Percentiles rank a stretch among this genome's conserved stretches.
Evolutionary conservation across 2,888 invertebrate species (phyloP).

Genomic region (Tipula lateralis): DNA sequence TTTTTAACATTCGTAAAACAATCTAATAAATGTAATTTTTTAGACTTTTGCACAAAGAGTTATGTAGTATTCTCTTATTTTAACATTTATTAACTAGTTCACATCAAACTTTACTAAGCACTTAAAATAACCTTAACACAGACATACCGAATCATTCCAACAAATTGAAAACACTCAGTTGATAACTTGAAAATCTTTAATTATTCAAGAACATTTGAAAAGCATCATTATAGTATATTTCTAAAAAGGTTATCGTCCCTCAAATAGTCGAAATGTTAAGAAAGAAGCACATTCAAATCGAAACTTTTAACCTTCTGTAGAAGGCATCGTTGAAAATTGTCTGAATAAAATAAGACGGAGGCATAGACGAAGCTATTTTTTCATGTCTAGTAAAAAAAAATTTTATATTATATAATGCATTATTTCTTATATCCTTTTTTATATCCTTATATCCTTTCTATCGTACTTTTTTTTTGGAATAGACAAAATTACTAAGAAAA

Average conservation of each 20-base stretch:
- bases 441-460: neutral
- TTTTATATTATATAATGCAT: neutral
- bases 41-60: no score
- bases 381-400: neutral
- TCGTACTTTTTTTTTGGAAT: neutral
- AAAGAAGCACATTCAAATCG: neutral
- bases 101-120: no score
- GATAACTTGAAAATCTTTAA: neutral
- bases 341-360: neutral
- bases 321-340: neutral
- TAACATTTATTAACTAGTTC: no score
- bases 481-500: neutral
- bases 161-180: neutral
- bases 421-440: neutral
- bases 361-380: neutral
- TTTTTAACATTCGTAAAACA: no score
- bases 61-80: no score
- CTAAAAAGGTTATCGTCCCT: neutral
- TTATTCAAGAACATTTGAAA: neutral
- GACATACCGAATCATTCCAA: neutral
- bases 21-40: no score
- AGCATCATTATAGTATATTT: neutral
- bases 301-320: neutral
- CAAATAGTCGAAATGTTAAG: neutral
- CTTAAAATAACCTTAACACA: neutral